phyloP scores from a whole-genome alignment of 2,113 vertebrate genomes.

The Rhinoptilus africanus region DNA sequence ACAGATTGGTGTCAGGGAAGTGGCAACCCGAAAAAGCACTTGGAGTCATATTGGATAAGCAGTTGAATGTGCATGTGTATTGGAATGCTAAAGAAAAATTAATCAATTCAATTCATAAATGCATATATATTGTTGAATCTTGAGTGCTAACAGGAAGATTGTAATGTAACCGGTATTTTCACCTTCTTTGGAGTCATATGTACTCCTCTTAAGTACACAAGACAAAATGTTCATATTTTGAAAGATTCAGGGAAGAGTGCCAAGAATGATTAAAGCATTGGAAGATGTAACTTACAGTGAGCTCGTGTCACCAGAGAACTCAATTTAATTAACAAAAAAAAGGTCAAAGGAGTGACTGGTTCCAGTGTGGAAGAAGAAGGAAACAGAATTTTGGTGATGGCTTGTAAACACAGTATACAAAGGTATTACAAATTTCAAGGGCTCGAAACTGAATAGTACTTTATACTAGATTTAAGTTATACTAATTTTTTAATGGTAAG shows the following conservation, averaged over 20 bases:
- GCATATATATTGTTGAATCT: not conserved
- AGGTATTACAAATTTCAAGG: not conserved
- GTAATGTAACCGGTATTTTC: not conserved
- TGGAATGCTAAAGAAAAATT: not conserved
- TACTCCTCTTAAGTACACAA: not conserved
- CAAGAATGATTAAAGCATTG: not conserved
- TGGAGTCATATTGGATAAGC: not conserved
- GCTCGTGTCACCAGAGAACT: not conserved
- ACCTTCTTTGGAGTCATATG: not conserved
- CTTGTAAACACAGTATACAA: not conserved
- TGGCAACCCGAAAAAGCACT: not conserved
- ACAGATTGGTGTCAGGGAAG: not conserved
- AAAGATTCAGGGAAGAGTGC: not conserved
- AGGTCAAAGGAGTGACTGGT: not conserved
- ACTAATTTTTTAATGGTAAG: not conserved
- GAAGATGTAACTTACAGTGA: not conserved
- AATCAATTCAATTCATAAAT: not conserved
- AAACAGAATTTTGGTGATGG: not conserved
- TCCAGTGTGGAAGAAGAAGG: not conserved
- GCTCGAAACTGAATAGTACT: not conserved
- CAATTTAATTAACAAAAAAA: not conserved
- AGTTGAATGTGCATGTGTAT: not conserved
- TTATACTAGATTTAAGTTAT: not conserved
- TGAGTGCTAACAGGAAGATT: not conserved
- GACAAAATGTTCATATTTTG: not conserved